Percentiles rank a stretch among this genome's conserved stretches.
phyloP scores from a whole-genome alignment of 2,113 vertebrate genomes.

The Heliornis fulica region DNA sequence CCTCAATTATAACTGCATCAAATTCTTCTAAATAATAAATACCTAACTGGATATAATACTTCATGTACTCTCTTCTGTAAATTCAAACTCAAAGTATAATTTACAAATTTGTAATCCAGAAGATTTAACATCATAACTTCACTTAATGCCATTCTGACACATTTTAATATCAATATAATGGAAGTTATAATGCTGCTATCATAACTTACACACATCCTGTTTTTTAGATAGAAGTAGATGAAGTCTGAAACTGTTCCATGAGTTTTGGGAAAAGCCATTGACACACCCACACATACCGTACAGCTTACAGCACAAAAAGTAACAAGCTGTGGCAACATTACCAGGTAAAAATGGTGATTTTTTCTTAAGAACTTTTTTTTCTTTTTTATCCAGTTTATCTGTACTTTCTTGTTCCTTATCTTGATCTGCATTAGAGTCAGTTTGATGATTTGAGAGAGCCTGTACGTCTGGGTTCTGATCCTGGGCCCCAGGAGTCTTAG shows the following conservation, averaged over 20 bases:
- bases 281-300: neutral
- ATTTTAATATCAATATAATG: neutral
- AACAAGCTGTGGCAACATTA: slow-evolving; percentile 55
- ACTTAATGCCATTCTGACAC: neutral
- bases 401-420: slow-evolving; percentile 70
- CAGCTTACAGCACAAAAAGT: neutral
- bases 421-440: slow-evolving; percentile 70
- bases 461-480: slow-evolving; percentile 52
- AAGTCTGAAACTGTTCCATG: neutral
- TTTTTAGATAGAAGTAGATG: neutral
- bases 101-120: neutral
- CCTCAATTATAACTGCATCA: neutral
- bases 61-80: neutral
- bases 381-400: slow-evolving; percentile 83
- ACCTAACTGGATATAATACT: neutral
- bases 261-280: neutral
- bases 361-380: slow-evolving; percentile 90
- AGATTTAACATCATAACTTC: neutral
- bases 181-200: neutral
- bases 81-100: neutral
- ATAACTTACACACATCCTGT: neutral
- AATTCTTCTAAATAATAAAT: neutral
- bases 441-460: slow-evolving; percentile 55
- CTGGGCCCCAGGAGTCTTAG: slow-evolving; percentile 65
- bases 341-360: slow-evolving; percentile 92